Conservation (phyloP, 2,113 vertebrate species). For the Mungos mungo region DNA sequence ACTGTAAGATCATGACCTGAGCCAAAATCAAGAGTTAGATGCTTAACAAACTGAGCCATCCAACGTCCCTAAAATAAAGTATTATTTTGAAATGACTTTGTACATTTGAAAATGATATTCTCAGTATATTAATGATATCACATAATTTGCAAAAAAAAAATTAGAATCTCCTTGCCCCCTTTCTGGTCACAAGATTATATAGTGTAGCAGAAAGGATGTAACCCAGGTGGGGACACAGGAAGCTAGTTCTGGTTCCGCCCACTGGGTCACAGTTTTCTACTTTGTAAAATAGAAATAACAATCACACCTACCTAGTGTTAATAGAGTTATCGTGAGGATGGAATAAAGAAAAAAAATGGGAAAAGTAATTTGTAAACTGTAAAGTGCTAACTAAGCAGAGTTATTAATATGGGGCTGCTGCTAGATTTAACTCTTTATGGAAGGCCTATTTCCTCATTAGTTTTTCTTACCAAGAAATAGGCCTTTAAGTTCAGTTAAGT, state of each 20-base stretch:
- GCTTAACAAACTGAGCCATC: too few relatives aligned
- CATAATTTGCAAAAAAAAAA: neutral
- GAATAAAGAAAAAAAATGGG: neutral
- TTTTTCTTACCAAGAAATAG: constrained; percentile 18
- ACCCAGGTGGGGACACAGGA: neutral
- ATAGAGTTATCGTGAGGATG: neutral
- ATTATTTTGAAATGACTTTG: neutral
- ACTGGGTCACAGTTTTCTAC: neutral
- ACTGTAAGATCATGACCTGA: too few relatives aligned
- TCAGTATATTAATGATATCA: neutral
- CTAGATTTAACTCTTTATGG: neutral
- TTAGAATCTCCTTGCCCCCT: too few relatives aligned
- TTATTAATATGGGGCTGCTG: neutral
- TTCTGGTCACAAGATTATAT: neutral
- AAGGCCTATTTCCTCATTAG: neutral
- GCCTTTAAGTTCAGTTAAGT: neutral
- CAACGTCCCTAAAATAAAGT: neutral
- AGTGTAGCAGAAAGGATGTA: neutral
- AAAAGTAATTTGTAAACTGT: neutral
- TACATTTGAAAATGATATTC: neutral
- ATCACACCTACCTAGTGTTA: neutral
- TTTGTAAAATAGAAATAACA: neutral
- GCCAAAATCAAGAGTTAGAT: too few relatives aligned
- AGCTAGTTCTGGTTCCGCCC: neutral
- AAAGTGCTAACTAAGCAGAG: neutral